Conservation (phyloP, 1,140 invertebrate genomes). For the Campoletis sonorensis region DNA sequence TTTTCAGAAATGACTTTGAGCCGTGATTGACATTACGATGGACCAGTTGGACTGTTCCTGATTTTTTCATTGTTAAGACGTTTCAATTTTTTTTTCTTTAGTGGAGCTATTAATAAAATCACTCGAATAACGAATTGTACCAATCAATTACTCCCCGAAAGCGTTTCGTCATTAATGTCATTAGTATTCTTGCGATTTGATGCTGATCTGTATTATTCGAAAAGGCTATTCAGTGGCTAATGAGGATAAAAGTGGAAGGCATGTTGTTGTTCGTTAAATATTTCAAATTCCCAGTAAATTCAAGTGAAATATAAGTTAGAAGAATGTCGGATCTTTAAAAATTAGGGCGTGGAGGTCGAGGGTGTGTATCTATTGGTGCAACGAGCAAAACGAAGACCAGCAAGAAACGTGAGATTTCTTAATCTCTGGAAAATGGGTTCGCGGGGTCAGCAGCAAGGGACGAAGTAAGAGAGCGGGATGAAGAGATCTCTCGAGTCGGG, state of each 20-base stretch:
- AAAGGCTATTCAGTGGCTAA: neutral
- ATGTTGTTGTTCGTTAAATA: neutral
- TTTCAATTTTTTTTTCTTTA: too few species aligned
- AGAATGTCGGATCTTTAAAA: constrained; percentile 34
- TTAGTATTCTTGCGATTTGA: too few species aligned
- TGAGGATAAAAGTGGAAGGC: neutral
- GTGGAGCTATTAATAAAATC: too few species aligned
- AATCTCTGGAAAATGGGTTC: constrained; percentile 46
- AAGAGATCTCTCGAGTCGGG: constrained; percentile 47
- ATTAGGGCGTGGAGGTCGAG: constrained; percentile 30
- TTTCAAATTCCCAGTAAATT: neutral
- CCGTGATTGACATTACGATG: too few species aligned
- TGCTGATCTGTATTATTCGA: too few species aligned
- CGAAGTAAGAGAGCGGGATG: constrained; percentile 36
- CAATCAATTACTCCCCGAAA: too few species aligned
- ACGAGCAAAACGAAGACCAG: constrained; percentile 32
- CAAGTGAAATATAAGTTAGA: constrained; percentile 15
- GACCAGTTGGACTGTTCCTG: too few species aligned
- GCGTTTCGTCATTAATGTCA: too few species aligned
- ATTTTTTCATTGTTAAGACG: too few species aligned
- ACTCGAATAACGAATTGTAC: too few species aligned
- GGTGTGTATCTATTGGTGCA: constrained; percentile 13
- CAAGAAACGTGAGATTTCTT: constrained; percentile 48
- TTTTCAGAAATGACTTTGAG: too few species aligned
- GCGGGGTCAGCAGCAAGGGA: neutral